Base-by-base conservation (phyloP, 1,140 invertebrate genomes). In the Drosophila orosa region DNA sequence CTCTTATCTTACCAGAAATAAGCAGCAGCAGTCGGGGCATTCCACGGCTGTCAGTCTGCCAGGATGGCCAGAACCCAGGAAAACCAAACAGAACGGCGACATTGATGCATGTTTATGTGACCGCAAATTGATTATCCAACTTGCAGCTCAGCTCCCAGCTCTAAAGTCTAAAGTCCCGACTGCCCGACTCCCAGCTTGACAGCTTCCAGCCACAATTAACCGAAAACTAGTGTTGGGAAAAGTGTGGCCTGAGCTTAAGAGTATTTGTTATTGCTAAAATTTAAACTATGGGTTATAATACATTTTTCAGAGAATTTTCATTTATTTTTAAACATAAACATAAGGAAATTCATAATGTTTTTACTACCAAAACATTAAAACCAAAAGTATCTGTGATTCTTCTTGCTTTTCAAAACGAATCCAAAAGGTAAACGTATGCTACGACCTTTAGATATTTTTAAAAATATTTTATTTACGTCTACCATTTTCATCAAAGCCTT, bases 51-150 rank as follows among this genome's bases (percentile, higher is more conserved):
- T 76, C 83, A 75, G 55, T 13, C 22, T 52, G 35, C 42, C 45
- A 48, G 45, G 37, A 42, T 24, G 52, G 45, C 50, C 54, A 55
- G 50, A 59, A 35, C 69, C 45, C 52, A n/a, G 17, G 40, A 24
- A n/a, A n/a, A 15, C 37, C 33, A 72, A 47, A 54, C 50, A 29
- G 22, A 54, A 55, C 67, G 54, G 54, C 48, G 72, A 85, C 84
- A 78, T 83, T 89, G 84, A 80, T 83, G 80, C 80, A 89, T 80
- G 84, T 80, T 89, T 77, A 84, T 89, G 77, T 74, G 74, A 89
- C 79, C 78, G 68, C 84, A 89, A 87, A 90, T 89, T 84, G 85
- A 89, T 89, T 89, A 74, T 79, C 68, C 68, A 57, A 40, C 44
- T 60, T 55, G 55, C 57, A 69, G 42, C 37, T 52, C 57, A 69